Conservation (phyloP, 1,140 invertebrate genomes). For the Pachyrhynchus sulphureomaculatus region DNA sequence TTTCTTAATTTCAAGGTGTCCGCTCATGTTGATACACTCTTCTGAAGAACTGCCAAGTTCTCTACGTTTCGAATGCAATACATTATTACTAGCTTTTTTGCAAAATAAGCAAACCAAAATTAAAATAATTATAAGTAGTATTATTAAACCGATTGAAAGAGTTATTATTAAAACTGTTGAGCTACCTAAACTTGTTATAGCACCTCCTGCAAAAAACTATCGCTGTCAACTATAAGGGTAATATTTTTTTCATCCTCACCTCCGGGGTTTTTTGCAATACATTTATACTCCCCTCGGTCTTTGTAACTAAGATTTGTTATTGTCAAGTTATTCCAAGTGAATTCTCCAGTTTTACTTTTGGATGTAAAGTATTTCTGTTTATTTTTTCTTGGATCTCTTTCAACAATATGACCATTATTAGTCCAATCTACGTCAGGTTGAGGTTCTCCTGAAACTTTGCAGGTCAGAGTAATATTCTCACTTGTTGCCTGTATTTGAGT, state of each 20-base stretch:
- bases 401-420: conserved; percentile 64
- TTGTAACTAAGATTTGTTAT: conserved; percentile 67
- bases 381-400: conserved; percentile 58
- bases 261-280: conserved; percentile 80
- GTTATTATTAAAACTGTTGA: conserved; percentile 51
- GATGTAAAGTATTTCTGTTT: conserved; percentile 55
- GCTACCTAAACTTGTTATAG: conserved; percentile 50
- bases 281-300: conserved; percentile 87
- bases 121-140: conserved; percentile 63
- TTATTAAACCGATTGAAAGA: conserved; percentile 54
- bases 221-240: conserved; percentile 60
- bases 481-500: conserved; percentile 60
- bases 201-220: conserved; percentile 32
- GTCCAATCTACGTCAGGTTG: conserved; percentile 75
- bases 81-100: conserved; percentile 56
- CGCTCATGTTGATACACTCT: conserved; percentile 60
- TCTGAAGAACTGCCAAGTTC: conserved; percentile 59
- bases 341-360: conserved; percentile 52
- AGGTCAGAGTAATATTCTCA: conserved; percentile 74
- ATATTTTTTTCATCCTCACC: conserved; percentile 77
- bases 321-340: conserved; percentile 75
- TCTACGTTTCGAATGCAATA: conserved; percentile 54
- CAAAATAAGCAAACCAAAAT: conserved; percentile 65
- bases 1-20: conserved; percentile 74
- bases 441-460: conserved; percentile 75